Evolutionary conservation across 2,888 invertebrate genomes (phyloP).

Genomic region (Acanthosepion esculentum): DNA sequence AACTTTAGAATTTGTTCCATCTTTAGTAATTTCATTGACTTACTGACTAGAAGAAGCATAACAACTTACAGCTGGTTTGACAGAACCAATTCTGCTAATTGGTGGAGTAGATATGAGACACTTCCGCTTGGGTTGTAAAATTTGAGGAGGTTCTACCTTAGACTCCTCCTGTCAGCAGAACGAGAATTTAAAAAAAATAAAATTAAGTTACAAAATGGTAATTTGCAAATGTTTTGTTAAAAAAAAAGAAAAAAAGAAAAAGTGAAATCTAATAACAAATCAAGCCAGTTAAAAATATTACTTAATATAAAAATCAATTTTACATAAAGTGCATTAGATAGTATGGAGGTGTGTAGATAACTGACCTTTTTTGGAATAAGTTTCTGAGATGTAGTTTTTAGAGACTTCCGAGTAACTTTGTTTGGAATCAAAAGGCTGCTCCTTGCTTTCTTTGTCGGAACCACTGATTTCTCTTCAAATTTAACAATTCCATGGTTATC

Average conservation of each 20-base stretch:
- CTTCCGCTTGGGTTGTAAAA: neutral
- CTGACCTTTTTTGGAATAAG: neutral
- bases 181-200: neutral
- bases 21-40: too few species aligned
- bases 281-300: too few species aligned
- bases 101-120: neutral
- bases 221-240: too few species aligned
- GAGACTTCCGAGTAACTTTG: neutral
- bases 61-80: neutral
- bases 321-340: too few species aligned
- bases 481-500: slow-evolving; percentile 4
- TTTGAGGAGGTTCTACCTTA: neutral
- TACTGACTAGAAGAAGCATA: neutral
- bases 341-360: too few species aligned
- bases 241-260: too few species aligned
- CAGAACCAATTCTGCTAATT: neutral
- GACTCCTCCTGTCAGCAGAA: neutral
- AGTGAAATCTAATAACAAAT: too few species aligned
- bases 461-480: neutral
- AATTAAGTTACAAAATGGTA: too few species aligned
- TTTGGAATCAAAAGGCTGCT: neutral
- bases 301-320: too few species aligned
- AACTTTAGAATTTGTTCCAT: too few species aligned
- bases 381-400: neutral
- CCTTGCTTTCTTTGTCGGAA: neutral